Evolutionary conservation across 2,113 vertebrate species (phyloP), one percentile per base, ranked within the genome.

Genomic region (Sterrhoptilus dennistouni): DNA sequence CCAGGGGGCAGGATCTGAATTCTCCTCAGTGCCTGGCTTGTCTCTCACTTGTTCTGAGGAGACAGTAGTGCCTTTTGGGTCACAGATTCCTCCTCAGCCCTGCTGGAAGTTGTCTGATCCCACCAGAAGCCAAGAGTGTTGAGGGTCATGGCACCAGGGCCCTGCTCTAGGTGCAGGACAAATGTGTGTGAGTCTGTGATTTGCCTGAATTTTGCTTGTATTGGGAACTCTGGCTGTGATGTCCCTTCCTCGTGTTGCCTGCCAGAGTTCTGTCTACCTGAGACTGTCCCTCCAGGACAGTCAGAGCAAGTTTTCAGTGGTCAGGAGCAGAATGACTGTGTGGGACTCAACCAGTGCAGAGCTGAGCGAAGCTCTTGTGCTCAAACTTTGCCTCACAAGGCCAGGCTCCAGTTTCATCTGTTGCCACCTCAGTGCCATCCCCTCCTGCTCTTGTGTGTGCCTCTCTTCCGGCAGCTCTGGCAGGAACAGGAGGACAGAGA

Each of bases 131-230:
- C 50, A 65, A 2, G 12, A 40, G 9, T n/a, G 15, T 35, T 56
- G 6, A 38, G 38, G 17, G 14, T 74, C 0, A 4, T 1, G 1
- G 56, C 29, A 70, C 9, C 36, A 84, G n/a, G 14, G 11, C 40
- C 25, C 5, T 13, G 27, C 31, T 75, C 10, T 8, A 59, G 17
- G 33, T 15, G 12, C 24, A 47, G 68, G 28, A 29, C 18, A 69
- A 31, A 33, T 40, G 31, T 24, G 8, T 12, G 14, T 9, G 22
- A 27, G 14, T 12, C 47, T 35, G 15, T 21, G n/a, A 21, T n/a
- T 27, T 82, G 14, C 47, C 52, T 65, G 40, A n/a, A 29, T 61
- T 11, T 52, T 77, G 33, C 6, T 70, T 49, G 24, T 38, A 4
- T 28, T 38, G 49, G 47, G 24, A 92, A 2, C 45, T 80, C 40